Percentiles rank a stretch among this genome's conserved stretches.
Evolutionary conservation across 2,113 vertebrate genomes (phyloP).

Genomic region (Sorex araneus): DNA sequence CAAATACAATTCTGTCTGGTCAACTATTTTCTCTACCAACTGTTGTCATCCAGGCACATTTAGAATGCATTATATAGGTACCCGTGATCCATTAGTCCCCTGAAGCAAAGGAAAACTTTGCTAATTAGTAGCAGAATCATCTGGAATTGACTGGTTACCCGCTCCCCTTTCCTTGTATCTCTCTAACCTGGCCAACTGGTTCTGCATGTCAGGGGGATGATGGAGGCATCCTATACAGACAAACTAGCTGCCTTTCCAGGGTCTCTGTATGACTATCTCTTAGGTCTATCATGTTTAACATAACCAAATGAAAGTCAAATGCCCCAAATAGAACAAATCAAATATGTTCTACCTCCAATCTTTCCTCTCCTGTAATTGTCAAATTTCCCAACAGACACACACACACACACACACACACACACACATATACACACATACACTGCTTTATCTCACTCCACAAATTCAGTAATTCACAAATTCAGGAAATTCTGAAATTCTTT

Average conservation of each 20-base stretch:
- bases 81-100: background rate
- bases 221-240: background rate
- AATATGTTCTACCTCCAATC: background rate
- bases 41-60: constrained; percentile 59
- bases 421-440: too few species aligned
- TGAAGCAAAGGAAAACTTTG: constrained; percentile 36
- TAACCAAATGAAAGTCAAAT: constrained; percentile 39
- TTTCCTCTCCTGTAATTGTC: constrained; percentile 34
- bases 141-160: background rate
- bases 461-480: background rate
- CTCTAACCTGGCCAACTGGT: background rate
- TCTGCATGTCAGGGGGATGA: background rate
- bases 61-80: background rate
- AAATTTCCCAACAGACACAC: too few species aligned
- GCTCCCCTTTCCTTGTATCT: background rate
- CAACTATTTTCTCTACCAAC: constrained; percentile 62
- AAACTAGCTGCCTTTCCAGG: constrained; percentile 24
- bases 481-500: constrained; percentile 19
- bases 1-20: constrained; percentile 63
- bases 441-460: background rate
- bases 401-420: too few species aligned
- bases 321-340: too few species aligned
- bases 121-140: constrained; percentile 43
- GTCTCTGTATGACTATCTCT: constrained; percentile 1
- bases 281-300: background rate